Percentiles rank a stretch among this genome's conserved stretches.
Evolutionary conservation across 2,797 vertebrate genomes (phyloP).

Genomic region (Myotis vivesi): DNA sequence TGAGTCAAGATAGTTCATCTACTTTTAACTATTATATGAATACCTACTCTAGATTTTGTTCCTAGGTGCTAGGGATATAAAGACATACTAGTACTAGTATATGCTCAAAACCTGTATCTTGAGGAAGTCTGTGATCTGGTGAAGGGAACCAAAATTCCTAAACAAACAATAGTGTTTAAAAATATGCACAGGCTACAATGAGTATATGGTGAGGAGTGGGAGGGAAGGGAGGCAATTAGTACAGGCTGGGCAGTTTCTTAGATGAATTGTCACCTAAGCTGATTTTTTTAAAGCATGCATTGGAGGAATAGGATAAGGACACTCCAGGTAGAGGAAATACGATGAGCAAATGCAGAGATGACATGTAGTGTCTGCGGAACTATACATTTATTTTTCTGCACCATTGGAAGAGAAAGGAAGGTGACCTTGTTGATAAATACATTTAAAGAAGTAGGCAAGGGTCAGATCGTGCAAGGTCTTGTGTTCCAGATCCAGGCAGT

Average conservation of each 20-base stretch:
- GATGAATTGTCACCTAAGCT: background rate
- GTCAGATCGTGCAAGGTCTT: background rate
- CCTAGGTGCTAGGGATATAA: background rate
- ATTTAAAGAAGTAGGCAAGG: background rate
- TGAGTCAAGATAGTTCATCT: background rate
- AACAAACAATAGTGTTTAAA: background rate
- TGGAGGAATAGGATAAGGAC: background rate
- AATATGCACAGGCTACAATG: fast-evolving
- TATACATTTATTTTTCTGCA: fast-evolving
- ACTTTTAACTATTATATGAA: background rate
- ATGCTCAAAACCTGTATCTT: background rate
- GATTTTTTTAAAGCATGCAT: background rate
- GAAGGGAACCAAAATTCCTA: background rate
- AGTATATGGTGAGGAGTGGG: background rate
- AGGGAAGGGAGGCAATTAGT: background rate
- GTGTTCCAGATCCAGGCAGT: background rate
- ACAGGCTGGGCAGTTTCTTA: background rate
- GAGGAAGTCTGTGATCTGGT: background rate
- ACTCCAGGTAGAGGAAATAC: no score
- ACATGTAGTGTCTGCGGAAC: fast-evolving
- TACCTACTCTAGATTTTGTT: background rate
- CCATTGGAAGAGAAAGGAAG: background rate
- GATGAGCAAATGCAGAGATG: background rate
- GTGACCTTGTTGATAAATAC: background rate
- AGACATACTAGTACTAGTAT: background rate